Evolutionary conservation across 1,140 invertebrate species (phyloP).

Genomic region (Telenomus remus): DNA sequence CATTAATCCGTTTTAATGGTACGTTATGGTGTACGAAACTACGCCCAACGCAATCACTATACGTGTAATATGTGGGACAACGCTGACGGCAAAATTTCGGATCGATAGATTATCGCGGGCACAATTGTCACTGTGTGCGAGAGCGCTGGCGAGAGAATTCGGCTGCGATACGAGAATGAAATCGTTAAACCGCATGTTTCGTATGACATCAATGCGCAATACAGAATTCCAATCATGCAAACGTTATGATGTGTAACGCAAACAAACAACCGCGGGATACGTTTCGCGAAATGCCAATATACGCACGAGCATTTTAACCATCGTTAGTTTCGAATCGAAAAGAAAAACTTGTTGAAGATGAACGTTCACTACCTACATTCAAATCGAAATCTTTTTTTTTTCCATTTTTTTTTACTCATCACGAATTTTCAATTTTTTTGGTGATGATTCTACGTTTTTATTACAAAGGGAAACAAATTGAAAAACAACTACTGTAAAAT

Average conservation of each 20-base stretch:
- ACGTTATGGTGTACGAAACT: slow-evolving; percentile 47
- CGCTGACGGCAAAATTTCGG: slow-evolving; percentile 39
- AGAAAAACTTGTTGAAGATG: slow-evolving; percentile 13
- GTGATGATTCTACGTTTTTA: too few species aligned
- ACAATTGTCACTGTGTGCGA: not conserved
- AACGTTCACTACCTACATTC: not conserved
- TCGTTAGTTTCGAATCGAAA: slow-evolving; percentile 8
- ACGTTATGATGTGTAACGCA: slow-evolving; percentile 27
- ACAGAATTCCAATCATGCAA: slow-evolving; percentile 26
- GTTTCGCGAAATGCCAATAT: slow-evolving; percentile 8
- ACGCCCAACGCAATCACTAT: slow-evolving; percentile 50
- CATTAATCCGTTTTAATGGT: slow-evolving; percentile 65
- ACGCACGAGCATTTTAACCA: slow-evolving; percentile 7
- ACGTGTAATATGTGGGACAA: slow-evolving; percentile 55
- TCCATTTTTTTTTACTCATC: too few species aligned
- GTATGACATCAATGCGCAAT: slow-evolving; percentile 19
- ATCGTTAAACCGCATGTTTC: slow-evolving; percentile 26
- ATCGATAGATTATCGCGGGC: slow-evolving; percentile 47
- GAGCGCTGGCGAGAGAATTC: not conserved
- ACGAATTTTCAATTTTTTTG: too few species aligned
- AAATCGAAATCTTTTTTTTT: too few species aligned
- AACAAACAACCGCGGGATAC: slow-evolving; percentile 8
- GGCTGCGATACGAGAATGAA: slow-evolving; percentile 11
- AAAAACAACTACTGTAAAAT: too few species aligned
- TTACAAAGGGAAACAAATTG: too few species aligned